Percentiles rank a stretch among this genome's conserved stretches.
Conservation (phyloP, 2,113 vertebrate genomes). For the Vulpes vulpes region DNA sequence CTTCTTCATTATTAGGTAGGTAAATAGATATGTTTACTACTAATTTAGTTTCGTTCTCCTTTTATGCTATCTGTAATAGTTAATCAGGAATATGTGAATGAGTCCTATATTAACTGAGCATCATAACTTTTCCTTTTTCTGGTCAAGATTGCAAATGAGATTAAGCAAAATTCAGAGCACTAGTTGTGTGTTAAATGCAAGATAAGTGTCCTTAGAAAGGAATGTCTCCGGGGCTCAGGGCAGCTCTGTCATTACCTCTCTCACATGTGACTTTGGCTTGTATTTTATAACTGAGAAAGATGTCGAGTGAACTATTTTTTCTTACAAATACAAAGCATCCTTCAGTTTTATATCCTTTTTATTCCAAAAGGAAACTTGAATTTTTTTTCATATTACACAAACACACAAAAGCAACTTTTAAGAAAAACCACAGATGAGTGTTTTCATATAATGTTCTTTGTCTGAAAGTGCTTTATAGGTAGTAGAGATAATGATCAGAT, state of each 20-base stretch:
- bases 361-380: background rate
- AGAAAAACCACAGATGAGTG: background rate
- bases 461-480: constrained; percentile 13
- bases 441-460: background rate
- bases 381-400: background rate
- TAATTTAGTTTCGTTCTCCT: background rate
- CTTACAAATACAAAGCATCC: background rate
- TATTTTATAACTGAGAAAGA: background rate
- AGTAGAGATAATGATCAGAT: background rate
- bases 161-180: background rate
- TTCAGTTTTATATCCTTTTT: background rate
- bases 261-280: background rate
- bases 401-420: background rate
- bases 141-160: background rate
- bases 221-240: background rate
- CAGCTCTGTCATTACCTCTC: background rate
- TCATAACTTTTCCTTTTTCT: background rate
- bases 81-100: background rate
- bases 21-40: background rate
- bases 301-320: background rate
- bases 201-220: background rate
- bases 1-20: background rate
- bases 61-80: background rate
- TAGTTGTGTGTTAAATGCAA: background rate
- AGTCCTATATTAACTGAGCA: background rate